Evolutionary conservation across 2,888 invertebrate species (phyloP).

Genomic region (Caenorhabditis sinica): DNA sequence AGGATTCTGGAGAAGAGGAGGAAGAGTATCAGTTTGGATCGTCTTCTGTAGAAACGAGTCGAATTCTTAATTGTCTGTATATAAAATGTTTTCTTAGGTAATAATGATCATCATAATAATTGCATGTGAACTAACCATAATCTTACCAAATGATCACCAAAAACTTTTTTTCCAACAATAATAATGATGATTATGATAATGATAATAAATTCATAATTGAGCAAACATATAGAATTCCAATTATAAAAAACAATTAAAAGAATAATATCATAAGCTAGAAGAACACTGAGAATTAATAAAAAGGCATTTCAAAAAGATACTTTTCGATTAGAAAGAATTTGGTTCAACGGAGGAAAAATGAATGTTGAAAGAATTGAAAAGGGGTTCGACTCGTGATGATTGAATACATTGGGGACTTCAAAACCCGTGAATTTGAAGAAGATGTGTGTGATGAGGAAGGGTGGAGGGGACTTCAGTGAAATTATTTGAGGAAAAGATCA

Average conservation of each 20-base stretch:
- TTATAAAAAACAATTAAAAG: conserved; percentile 28
- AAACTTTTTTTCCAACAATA: conserved; percentile 11
- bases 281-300: neutral
- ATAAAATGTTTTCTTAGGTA: conserved; percentile 24
- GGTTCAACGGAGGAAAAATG: conserved; percentile 13
- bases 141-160: conserved; percentile 30
- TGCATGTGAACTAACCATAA: neutral
- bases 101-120: conserved; percentile 33
- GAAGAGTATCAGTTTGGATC: conserved; percentile 37
- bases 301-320: neutral
- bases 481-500: neutral
- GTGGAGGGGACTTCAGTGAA: conserved; percentile 4
- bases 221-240: conserved; percentile 27
- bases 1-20: conserved; percentile 23
- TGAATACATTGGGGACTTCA: conserved; percentile 38
- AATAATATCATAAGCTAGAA: conserved; percentile 17
- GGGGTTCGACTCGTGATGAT: conserved; percentile 24
- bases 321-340: conserved; percentile 7
- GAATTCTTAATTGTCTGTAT: conserved; percentile 27
- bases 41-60: conserved; percentile 11
- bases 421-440: conserved; percentile 37
- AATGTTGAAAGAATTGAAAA: conserved; percentile 25
- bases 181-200: neutral
- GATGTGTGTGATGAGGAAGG: conserved; percentile 35
- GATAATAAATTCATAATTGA: conserved; percentile 46